phyloP scores from a whole-genome alignment of 2,888 invertebrate species.

The Cerceris rybyensis region DNA sequence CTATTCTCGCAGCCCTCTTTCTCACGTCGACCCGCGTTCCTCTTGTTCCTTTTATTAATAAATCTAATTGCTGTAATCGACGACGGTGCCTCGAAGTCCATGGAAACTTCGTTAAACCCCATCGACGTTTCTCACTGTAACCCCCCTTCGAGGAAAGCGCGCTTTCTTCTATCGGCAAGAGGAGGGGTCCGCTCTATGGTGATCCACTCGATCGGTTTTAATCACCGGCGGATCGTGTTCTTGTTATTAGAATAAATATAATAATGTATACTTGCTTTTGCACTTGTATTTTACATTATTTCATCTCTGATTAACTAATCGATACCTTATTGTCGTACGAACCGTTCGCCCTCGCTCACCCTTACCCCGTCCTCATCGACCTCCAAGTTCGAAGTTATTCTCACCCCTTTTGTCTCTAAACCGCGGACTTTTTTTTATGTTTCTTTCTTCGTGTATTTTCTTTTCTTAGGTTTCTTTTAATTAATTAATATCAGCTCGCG shows the following conservation, averaged over 20 bases:
- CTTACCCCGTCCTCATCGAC: constrained; percentile 8
- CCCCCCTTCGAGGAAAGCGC: no score
- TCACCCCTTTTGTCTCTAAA: background rate
- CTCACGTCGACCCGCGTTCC: background rate
- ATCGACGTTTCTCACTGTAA: no score
- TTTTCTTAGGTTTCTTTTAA: background rate
- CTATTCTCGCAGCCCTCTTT: background rate
- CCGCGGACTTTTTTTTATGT: background rate
- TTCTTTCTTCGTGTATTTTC: background rate
- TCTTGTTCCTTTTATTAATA: background rate
- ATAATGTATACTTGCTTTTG: constrained; percentile 80
- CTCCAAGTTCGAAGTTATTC: background rate
- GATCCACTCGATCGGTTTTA: constrained; percentile 7
- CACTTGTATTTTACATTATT: constrained; percentile 81
- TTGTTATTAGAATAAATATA: constrained; percentile 79
- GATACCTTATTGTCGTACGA: constrained; percentile 82
- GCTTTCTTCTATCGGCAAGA: no score
- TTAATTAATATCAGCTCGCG: constrained; percentile 1
- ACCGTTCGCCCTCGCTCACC: constrained; percentile 73
- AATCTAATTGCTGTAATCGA: no score
- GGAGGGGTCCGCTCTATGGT: constrained; percentile 4
- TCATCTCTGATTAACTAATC: constrained; percentile 79
- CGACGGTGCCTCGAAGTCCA: no score
- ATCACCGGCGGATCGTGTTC: constrained; percentile 44
- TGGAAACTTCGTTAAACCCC: no score